Percentiles rank a stretch among this genome's conserved stretches.
phyloP scores from a whole-genome alignment of 2,797 vertebrate genomes.

The Anisognathus igniventris region DNA sequence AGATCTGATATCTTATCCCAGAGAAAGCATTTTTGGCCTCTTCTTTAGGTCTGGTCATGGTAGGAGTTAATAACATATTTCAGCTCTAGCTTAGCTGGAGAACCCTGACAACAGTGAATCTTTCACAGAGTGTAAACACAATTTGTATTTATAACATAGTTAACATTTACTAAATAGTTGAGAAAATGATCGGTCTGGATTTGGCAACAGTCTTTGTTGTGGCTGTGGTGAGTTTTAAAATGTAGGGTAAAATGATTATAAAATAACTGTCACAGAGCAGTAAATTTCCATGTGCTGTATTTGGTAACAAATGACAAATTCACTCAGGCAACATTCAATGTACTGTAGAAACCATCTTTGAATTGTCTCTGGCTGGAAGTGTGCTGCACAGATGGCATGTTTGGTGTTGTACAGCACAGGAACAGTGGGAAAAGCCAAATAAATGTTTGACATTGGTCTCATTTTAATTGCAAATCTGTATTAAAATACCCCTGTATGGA shows the following conservation, averaged over 20 bases:
- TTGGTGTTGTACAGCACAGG: constrained; percentile 47
- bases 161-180: constrained; percentile 77
- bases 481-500: constrained; percentile 35
- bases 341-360: constrained; percentile 33
- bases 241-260: constrained; percentile 9
- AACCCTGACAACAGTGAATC: constrained; percentile 71
- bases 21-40: constrained; percentile 75
- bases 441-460: constrained; percentile 51
- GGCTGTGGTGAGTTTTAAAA: constrained; percentile 46
- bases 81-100: constrained; percentile 63
- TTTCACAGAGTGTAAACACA: constrained; percentile 74
- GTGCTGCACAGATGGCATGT: constrained; percentile 61
- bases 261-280: neutral
- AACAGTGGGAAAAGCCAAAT: constrained; percentile 62
- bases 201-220: constrained; percentile 53
- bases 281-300: constrained; percentile 47
- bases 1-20: constrained; percentile 76
- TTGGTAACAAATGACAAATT: constrained; percentile 1
- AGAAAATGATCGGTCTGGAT: constrained; percentile 52
- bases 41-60: constrained; percentile 61
- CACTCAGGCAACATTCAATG: neutral
- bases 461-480: constrained; percentile 60
- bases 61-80: constrained; percentile 74
- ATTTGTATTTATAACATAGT: constrained; percentile 77
- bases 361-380: constrained; percentile 46